These are phyloP conservation scores for Patella pellucida DNA, from an alignment of 2,888 invertebrate genomes.

Conservation along the genomic window DNA sequence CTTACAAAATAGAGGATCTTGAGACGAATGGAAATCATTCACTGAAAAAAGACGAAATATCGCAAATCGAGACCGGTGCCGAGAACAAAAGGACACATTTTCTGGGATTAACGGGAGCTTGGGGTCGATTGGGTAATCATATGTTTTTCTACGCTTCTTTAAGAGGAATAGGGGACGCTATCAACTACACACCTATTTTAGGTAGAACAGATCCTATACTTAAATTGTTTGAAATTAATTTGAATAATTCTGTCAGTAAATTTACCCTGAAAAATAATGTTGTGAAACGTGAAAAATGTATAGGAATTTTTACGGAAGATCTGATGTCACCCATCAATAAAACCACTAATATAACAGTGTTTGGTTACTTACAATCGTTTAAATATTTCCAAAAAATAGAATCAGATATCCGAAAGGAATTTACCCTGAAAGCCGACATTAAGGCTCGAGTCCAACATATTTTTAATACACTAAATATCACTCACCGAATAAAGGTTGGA, in stretches of 20 bases:
- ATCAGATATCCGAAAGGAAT: constrained; percentile 40
- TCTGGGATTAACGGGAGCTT: too few relatives aligned
- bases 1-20: too few relatives aligned
- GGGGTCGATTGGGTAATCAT: constrained; percentile 20
- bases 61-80: too few relatives aligned
- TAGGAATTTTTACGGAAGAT: too few relatives aligned
- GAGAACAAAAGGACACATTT: too few relatives aligned
- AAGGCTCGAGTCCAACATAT: constrained; percentile 30
- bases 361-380: constrained; percentile 59
- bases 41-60: too few relatives aligned
- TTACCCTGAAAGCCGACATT: too few relatives aligned
- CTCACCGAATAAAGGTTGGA: constrained; percentile 45
- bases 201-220: too few relatives aligned
- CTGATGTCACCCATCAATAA: not conserved
- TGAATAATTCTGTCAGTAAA: too few relatives aligned
- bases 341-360: constrained; percentile 36
- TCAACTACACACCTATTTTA: constrained; percentile 4
- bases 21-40: too few relatives aligned
- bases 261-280: constrained; percentile 2
- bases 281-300: constrained; percentile 30
- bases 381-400: constrained; percentile 52
- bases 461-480: constrained; percentile 26
- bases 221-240: too few relatives aligned
- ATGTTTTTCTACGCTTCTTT: constrained; percentile 20
- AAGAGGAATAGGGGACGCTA: constrained; percentile 13